phyloP scores from a whole-genome alignment of 1,140 invertebrate species.

The Drosophila bocqueti region DNA sequence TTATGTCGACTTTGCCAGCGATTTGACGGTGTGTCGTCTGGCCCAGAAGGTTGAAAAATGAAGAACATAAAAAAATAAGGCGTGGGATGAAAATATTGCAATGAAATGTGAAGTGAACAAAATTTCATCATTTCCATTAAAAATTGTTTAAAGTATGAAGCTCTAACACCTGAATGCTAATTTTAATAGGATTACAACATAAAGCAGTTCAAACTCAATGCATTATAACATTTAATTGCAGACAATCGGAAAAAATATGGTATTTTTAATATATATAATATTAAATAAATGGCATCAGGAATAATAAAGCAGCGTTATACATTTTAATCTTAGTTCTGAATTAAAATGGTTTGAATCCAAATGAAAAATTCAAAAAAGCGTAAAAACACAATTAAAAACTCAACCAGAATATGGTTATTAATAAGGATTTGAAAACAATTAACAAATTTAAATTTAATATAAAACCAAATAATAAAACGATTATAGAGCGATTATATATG shows the following conservation, averaged over 20 bases:
- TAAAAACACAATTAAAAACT: neutral
- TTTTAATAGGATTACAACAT: constrained; percentile 2
- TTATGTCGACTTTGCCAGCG: constrained; percentile 46
- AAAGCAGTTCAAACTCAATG: neutral
- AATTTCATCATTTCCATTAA: neutral
- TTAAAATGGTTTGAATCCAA: neutral
- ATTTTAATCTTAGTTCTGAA: neutral
- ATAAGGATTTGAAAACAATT: no score
- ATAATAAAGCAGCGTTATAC: neutral
- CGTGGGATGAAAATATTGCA: neutral
- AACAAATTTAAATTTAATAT: no score
- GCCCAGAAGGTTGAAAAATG: constrained; percentile 16
- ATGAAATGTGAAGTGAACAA: neutral
- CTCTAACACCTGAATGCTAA: neutral
- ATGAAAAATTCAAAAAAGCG: neutral
- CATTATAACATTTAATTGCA: neutral
- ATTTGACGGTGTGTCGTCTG: constrained; percentile 52
- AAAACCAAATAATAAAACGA: no score
- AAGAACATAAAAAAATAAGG: neutral
- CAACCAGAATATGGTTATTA: no score
- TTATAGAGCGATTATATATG: no score
- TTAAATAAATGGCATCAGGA: no score
- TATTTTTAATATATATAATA: neutral
- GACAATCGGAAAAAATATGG: neutral
- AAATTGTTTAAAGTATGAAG: neutral